These are phyloP conservation scores for Drosophila suzukii DNA, from an alignment of 1,140 invertebrate species.

Conservation along the genomic window DNA sequence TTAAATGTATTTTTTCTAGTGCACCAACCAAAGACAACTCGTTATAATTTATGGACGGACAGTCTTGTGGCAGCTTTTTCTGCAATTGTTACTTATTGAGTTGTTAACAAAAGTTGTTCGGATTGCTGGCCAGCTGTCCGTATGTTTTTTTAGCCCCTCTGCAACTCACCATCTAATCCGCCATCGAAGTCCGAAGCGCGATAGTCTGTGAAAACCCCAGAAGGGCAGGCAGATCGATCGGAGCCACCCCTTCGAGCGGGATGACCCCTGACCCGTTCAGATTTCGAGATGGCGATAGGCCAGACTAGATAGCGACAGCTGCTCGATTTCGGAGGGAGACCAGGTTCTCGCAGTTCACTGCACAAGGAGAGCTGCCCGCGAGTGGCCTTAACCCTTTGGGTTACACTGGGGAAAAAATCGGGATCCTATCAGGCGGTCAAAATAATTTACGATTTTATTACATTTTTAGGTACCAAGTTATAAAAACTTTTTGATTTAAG, in stretches of 20 bases:
- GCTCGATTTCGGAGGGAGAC: slow-evolving; percentile 21
- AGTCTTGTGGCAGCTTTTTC: slow-evolving; percentile 38
- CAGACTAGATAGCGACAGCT: slow-evolving; percentile 75
- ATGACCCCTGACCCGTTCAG: slow-evolving; percentile 59
- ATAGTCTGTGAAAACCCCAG: slow-evolving; percentile 70
- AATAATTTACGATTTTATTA: background rate
- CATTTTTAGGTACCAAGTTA: background rate
- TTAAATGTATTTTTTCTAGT: background rate
- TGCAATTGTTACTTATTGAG: slow-evolving; percentile 60
- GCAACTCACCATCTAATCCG: slow-evolving; percentile 19
- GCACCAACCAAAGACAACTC: slow-evolving; percentile 19
- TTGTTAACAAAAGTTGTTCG: slow-evolving; percentile 57
- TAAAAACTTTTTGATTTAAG: too few species aligned
- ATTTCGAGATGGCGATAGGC: slow-evolving; percentile 54
- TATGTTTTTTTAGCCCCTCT: background rate
- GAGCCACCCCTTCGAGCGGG: slow-evolving; percentile 34
- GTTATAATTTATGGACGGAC: slow-evolving; percentile 49
- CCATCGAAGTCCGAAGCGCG: slow-evolving; percentile 42
- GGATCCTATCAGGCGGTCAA: background rate
- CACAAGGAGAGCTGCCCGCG: slow-evolving; percentile 58
- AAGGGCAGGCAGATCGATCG: slow-evolving; percentile 49
- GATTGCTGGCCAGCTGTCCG: slow-evolving; percentile 19
- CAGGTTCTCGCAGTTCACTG: slow-evolving; percentile 70
- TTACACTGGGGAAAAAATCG: background rate
- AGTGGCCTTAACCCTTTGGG: slow-evolving; percentile 56